Conservation (phyloP, 1,140 invertebrate species). For the Lanistes nyassanus region DNA sequence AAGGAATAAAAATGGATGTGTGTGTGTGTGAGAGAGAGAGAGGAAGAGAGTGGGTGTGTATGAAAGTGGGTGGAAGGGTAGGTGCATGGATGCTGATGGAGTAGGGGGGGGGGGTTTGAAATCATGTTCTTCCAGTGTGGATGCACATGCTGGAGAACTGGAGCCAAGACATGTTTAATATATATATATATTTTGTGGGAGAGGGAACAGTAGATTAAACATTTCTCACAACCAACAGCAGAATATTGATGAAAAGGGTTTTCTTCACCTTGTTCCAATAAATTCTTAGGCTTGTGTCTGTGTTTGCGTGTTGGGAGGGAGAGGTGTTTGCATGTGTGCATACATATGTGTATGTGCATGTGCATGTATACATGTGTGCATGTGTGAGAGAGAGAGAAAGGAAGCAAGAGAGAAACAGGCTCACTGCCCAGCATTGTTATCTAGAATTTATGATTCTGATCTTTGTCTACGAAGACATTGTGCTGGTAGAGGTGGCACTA, state of each 20-base stretch:
- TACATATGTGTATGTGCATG: not conserved
- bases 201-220: too few relatives aligned
- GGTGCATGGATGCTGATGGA: not conserved
- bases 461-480: too few relatives aligned
- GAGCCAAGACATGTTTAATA: too few relatives aligned
- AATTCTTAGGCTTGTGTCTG: not conserved
- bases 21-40: not conserved
- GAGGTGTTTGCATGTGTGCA: constrained; percentile 3
- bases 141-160: too few relatives aligned
- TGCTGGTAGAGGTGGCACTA: too few relatives aligned
- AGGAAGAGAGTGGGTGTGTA: not conserved
- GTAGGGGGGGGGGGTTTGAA: not conserved
- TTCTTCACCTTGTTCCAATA: not conserved
- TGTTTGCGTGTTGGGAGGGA: not conserved
- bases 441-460: too few relatives aligned
- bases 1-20: not conserved
- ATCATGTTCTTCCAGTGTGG: too few relatives aligned
- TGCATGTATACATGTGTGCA: not conserved
- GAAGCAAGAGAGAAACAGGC: constrained; percentile 2
- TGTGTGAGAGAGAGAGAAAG: constrained; percentile 9
- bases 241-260: too few relatives aligned
- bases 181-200: too few relatives aligned
- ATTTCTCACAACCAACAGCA: too few relatives aligned
- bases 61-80: not conserved
- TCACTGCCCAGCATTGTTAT: too few relatives aligned